Evolutionary conservation across 2,888 invertebrate genomes (phyloP).

Genomic region (Leptogaster cylindrica): DNA sequence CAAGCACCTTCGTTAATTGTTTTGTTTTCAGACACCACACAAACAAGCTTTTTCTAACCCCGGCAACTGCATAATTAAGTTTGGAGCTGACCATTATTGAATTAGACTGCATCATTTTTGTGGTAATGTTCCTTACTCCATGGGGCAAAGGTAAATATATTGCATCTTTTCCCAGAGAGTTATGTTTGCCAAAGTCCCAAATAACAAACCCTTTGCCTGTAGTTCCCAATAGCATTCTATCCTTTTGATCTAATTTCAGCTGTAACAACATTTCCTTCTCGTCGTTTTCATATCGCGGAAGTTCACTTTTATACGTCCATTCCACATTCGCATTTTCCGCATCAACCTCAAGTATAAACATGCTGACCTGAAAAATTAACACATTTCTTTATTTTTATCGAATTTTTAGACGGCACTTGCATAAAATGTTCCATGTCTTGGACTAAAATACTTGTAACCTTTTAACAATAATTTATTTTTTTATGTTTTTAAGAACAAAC

Average conservation of each 20-base stretch:
- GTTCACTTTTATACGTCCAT: slow-evolving; percentile 70
- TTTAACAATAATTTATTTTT: too few relatives aligned
- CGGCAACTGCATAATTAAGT: slow-evolving; percentile 91
- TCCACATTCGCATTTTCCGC: slow-evolving; percentile 49
- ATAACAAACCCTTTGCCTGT: slow-evolving; percentile 84
- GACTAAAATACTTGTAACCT: too few relatives aligned
- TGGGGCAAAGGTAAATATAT: slow-evolving; percentile 78
- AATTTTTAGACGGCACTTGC: neutral
- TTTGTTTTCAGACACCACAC: slow-evolving; percentile 87
- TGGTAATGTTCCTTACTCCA: slow-evolving; percentile 91
- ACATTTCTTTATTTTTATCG: neutral
- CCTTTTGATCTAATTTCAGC: slow-evolving; percentile 81
- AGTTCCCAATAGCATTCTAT: slow-evolving; percentile 81
- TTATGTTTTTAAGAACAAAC: too few relatives aligned
- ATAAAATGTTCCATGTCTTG: too few relatives aligned
- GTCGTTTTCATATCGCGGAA: slow-evolving; percentile 73
- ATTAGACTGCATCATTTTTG: slow-evolving; percentile 87
- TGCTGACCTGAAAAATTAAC: slow-evolving; percentile 50
- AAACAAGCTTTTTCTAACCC: slow-evolving; percentile 92
- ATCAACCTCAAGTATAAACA: slow-evolving; percentile 54
- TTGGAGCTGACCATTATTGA: slow-evolving; percentile 91
- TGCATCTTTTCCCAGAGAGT: slow-evolving; percentile 64
- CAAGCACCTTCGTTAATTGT: slow-evolving; percentile 86
- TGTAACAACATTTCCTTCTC: slow-evolving; percentile 79
- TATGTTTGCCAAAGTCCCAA: slow-evolving; percentile 73